Percentiles rank a stretch among this genome's conserved stretches.
phyloP scores from a whole-genome alignment of 2,888 invertebrate species.

The Pogonocherus hispidulus region DNA sequence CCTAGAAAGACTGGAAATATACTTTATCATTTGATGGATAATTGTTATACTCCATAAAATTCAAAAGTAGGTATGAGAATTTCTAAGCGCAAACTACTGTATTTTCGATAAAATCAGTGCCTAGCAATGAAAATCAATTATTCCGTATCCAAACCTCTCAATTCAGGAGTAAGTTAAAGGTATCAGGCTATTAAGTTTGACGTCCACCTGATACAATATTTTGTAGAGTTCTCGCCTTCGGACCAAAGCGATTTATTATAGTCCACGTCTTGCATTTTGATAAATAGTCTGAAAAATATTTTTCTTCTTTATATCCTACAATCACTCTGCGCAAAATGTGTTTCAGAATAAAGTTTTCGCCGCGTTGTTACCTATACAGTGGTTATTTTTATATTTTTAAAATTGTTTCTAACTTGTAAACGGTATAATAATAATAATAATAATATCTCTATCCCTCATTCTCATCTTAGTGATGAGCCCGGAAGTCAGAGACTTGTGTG shows the following conservation, averaged over 20 bases:
- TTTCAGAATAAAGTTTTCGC: no score
- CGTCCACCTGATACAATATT: slow-evolving; percentile 5
- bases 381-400: no score
- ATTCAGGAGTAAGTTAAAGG: not conserved
- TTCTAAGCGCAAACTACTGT: no score
- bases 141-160: not conserved
- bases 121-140: not conserved
- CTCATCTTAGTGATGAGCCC: no score
- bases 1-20: no score
- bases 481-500: no score
- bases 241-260: not conserved
- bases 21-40: not conserved
- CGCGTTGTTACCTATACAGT: no score
- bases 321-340: not conserved
- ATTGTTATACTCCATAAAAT: not conserved
- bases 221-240: not conserved
- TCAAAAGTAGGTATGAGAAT: no score
- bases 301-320: not conserved
- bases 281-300: not conserved
- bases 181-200: slow-evolving; percentile 3
- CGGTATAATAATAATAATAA: no score
- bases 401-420: no score
- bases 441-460: no score
- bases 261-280: not conserved
- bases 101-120: not conserved